phyloP scores from a whole-genome alignment of 1,140 invertebrate genomes.

The Daktulosphaira vitifoliae region DNA sequence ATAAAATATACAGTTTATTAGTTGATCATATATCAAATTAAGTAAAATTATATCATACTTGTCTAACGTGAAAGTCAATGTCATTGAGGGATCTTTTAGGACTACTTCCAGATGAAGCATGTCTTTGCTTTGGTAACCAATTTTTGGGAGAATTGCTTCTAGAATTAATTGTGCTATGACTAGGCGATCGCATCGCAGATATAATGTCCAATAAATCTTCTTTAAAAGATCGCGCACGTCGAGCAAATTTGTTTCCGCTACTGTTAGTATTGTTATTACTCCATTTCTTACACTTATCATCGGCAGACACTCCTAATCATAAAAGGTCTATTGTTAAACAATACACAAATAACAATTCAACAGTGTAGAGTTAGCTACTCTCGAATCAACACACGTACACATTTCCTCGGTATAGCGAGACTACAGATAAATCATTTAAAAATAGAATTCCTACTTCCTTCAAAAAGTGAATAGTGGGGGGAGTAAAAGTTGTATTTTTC shows the following conservation, averaged over 20 bases:
- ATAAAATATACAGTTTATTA: constrained; percentile 37
- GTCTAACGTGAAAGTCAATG: constrained; percentile 55
- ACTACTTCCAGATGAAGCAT: constrained; percentile 36
- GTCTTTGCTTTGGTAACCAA: constrained; percentile 43
- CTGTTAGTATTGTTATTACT: constrained; percentile 13
- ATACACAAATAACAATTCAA: background rate
- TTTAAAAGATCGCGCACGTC: constrained; percentile 78
- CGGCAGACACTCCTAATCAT: constrained; percentile 8
- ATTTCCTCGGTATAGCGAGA: background rate
- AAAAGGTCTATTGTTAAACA: background rate
- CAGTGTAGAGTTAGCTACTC: no score
- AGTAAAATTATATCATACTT: constrained; percentile 43
- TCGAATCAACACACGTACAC: no score
- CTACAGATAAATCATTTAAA: constrained; percentile 23
- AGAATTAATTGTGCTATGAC: constrained; percentile 36
- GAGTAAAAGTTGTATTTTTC: no score
- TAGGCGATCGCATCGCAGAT: constrained; percentile 70
- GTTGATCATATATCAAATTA: background rate
- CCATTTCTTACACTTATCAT: constrained; percentile 30
- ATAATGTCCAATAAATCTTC: constrained; percentile 83
- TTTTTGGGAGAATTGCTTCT: constrained; percentile 45
- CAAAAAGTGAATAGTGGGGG: no score
- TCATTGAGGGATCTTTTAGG: constrained; percentile 49
- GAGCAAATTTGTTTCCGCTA: constrained; percentile 65
- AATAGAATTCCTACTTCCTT: no score